phyloP scores from a whole-genome alignment of 2,797 vertebrate species.

The Macropodus opercularis region DNA sequence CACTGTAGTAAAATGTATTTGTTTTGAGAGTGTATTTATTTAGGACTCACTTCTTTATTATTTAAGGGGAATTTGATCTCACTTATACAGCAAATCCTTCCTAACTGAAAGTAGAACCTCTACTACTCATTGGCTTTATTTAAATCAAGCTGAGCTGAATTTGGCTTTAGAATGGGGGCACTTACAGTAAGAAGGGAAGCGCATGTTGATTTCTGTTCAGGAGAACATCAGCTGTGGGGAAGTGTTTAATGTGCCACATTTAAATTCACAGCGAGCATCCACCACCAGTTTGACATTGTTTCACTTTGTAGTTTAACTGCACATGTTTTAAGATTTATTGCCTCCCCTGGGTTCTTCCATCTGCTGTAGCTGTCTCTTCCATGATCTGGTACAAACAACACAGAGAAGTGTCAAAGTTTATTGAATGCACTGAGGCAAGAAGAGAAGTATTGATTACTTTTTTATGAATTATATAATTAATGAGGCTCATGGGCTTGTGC shows the following conservation, averaged over 20 bases:
- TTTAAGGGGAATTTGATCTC: background rate
- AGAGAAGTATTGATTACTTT: background rate
- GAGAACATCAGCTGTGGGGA: background rate
- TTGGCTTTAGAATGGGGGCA: too few relatives aligned
- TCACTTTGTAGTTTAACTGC: background rate
- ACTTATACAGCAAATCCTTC: too few relatives aligned
- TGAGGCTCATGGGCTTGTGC: constrained; percentile 6
- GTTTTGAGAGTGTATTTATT: too few relatives aligned
- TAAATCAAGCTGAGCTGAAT: background rate
- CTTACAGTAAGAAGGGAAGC: too few relatives aligned
- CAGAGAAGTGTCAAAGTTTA: constrained; percentile 28
- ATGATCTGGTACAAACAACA: background rate
- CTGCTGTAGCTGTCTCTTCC: constrained; percentile 17
- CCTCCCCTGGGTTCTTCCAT: constrained; percentile 9
- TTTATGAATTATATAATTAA: constrained; percentile 7
- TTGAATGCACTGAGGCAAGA: constrained; percentile 13
- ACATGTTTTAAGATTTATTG: constrained; percentile 9
- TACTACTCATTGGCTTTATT: background rate
- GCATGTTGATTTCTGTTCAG: constrained; percentile 10
- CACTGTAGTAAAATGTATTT: too few relatives aligned
- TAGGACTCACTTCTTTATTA: background rate
- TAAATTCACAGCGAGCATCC: background rate
- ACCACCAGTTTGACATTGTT: background rate
- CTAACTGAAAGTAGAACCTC: background rate
- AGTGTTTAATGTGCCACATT: background rate